phyloP scores from a whole-genome alignment of 2,888 invertebrate species.

The Phortica okadai region DNA sequence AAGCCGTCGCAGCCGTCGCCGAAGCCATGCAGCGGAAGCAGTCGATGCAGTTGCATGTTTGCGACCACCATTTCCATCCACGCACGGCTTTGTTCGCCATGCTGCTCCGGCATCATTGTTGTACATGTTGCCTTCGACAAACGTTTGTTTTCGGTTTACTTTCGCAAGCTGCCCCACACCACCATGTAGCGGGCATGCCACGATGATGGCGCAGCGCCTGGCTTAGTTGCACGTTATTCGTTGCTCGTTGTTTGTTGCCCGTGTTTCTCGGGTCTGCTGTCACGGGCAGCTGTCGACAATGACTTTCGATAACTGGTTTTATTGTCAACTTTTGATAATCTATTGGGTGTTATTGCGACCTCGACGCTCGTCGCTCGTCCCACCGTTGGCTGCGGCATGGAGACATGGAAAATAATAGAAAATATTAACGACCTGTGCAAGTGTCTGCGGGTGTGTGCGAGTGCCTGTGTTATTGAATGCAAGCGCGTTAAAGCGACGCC shows the following conservation, averaged over 20 bases:
- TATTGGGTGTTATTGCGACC: slow-evolving; percentile 26
- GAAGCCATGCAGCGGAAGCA: background rate
- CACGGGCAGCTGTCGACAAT: slow-evolving; percentile 24
- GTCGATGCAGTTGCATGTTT: slow-evolving; percentile 9
- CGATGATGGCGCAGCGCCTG: background rate
- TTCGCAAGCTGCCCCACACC: background rate
- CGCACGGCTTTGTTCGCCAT: background rate
- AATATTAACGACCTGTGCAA: background rate
- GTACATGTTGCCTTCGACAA: slow-evolving; percentile 11
- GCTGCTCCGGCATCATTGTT: background rate
- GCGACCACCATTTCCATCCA: background rate
- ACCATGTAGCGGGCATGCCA: background rate
- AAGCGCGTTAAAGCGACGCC: background rate
- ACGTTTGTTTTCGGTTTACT: slow-evolving; percentile 17
- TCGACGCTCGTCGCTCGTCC: background rate
- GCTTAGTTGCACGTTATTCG: background rate
- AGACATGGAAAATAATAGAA: slow-evolving; percentile 9
- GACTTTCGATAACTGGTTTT: slow-evolving; percentile 32
- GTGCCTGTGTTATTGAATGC: too few species aligned
- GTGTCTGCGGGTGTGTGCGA: background rate
- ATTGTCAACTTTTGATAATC: slow-evolving; percentile 33
- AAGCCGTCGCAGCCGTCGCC: background rate
- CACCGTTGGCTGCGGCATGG: background rate
- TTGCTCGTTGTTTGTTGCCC: background rate
- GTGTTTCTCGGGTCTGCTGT: background rate